Conservation (phyloP, 2,113 vertebrate species). For the Felis chaus region DNA sequence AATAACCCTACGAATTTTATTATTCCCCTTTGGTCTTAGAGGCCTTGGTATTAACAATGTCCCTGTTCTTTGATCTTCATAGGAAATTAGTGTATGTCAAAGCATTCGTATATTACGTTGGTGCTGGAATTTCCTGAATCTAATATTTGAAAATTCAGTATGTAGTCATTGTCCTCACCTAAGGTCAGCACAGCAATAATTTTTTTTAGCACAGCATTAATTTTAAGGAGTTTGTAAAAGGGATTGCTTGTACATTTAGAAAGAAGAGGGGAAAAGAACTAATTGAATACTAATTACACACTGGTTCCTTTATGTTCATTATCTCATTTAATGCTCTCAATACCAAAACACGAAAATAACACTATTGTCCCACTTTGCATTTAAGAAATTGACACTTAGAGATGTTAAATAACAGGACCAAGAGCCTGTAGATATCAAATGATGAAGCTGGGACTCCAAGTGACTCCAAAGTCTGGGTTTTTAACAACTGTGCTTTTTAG, state of each 20-base stretch:
- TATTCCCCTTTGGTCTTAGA: background rate
- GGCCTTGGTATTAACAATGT: background rate
- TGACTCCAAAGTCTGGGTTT: slow-evolving; percentile 19
- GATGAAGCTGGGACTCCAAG: background rate
- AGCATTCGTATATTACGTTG: background rate
- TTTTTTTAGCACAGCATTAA: background rate
- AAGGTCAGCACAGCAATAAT: slow-evolving; percentile 28
- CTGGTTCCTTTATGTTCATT: background rate
- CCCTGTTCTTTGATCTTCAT: slow-evolving; percentile 16
- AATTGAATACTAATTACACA: background rate
- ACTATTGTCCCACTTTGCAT: background rate
- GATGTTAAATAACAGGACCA: slow-evolving; percentile 4
- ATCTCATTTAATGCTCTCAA: background rate
- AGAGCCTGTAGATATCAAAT: background rate
- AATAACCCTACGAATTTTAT: slow-evolving; percentile 11
- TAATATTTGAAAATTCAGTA: slow-evolving; percentile 10
- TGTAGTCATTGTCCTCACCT: background rate
- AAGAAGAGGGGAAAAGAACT: slow-evolving; percentile 24
- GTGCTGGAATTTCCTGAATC: background rate
- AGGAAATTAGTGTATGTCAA: slow-evolving; percentile 35
- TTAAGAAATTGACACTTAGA: slow-evolving; percentile 26
- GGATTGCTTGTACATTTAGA: background rate
- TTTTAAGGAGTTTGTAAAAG: background rate
- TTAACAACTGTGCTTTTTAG: background rate
- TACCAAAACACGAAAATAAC: background rate